Percentiles rank a stretch among this genome's conserved stretches.
Conservation (phyloP, 2,888 invertebrate genomes). For the Tigriopus californicus region DNA sequence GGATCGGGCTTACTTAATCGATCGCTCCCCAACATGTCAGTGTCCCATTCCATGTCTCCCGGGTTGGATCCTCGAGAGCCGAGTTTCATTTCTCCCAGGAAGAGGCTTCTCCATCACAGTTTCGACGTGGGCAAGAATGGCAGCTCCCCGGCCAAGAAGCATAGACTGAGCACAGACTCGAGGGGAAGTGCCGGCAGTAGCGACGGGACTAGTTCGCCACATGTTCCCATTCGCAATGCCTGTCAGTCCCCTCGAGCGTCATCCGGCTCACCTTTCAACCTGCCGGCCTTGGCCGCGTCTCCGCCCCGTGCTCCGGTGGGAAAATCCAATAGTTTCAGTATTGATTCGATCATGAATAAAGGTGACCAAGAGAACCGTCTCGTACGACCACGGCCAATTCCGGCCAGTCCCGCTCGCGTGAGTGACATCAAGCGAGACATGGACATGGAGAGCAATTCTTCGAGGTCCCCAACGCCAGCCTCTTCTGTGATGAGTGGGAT, state of each 20-base stretch:
- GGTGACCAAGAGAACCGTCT: not conserved
- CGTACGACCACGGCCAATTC: not conserved
- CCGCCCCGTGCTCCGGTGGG: not conserved
- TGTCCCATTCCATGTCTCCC: not conserved
- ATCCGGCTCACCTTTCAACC: not conserved
- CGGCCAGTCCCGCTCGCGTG: not conserved
- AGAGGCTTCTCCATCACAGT: not conserved
- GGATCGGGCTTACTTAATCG: not conserved
- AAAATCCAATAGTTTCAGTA: not conserved
- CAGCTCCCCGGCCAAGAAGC: not conserved
- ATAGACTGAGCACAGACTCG: constrained; percentile 1
- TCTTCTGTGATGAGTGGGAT: not conserved
- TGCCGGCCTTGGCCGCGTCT: not conserved
- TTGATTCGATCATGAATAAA: constrained; percentile 4
- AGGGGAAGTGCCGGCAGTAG: not conserved
- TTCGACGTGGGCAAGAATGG: not conserved
- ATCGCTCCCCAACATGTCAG: not conserved
- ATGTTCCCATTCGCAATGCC: too few relatives aligned
- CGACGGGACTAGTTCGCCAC: not conserved
- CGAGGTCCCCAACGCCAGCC: not conserved
- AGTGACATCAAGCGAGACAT: constrained; percentile 1
- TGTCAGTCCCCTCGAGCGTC: too few relatives aligned
- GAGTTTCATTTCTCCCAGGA: not conserved
- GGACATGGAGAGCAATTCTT: not conserved
- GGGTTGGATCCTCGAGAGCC: not conserved